Conservation (phyloP, 2,113 vertebrate genomes). For the Clarias gariepinus region DNA sequence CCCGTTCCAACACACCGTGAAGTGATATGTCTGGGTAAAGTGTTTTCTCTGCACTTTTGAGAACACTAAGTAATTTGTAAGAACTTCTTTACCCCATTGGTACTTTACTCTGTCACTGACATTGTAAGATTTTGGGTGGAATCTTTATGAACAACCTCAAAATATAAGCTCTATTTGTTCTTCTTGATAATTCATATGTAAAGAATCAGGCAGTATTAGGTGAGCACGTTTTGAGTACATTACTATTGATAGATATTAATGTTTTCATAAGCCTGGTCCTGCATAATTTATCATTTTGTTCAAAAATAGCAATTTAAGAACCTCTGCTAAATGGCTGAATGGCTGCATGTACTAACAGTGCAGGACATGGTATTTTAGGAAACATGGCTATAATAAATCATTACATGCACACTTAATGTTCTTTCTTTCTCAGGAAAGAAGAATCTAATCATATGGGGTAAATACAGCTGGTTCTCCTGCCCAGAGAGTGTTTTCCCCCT, state of each 20-base stretch:
- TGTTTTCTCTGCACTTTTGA: background rate
- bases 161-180: background rate
- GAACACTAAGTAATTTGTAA: background rate
- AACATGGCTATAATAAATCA: background rate
- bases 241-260: background rate
- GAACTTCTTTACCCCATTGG: background rate
- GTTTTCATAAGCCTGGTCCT: background rate
- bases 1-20: background rate
- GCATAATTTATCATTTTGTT: background rate
- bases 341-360: background rate
- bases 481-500: constrained; percentile 64
- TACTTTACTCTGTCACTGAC: background rate
- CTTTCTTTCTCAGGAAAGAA: constrained; percentile 67
- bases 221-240: background rate
- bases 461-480: constrained; percentile 62
- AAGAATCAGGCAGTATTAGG: background rate
- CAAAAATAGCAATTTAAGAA: background rate
- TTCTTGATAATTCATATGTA: background rate
- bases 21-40: background rate
- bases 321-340: background rate
- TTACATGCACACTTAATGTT: background rate
- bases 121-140: background rate
- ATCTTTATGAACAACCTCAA: background rate
- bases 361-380: background rate
- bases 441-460: constrained; percentile 77